Evolutionary conservation across 2,113 vertebrate species (phyloP).

Genomic region (Collichthys lucidus): DNA sequence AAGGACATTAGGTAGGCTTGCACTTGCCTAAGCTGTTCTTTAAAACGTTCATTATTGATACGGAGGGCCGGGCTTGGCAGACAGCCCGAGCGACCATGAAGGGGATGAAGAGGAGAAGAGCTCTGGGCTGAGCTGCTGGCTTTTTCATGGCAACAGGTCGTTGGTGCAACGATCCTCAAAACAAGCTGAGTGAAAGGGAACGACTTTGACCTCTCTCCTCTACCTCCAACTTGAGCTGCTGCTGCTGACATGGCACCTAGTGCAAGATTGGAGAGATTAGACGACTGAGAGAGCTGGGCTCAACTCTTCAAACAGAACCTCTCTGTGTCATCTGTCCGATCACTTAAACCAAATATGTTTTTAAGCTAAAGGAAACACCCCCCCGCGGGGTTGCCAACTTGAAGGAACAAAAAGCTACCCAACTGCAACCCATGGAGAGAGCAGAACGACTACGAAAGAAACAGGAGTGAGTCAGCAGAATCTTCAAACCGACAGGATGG

Average conservation of each 20-base stretch:
- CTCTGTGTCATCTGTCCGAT: conserved; percentile 63
- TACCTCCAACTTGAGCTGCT: conserved; percentile 61
- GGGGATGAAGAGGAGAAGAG: conserved; percentile 66
- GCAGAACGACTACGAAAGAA: conserved; percentile 36
- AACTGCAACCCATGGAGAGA: conserved; percentile 48
- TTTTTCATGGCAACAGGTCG: conserved; percentile 69
- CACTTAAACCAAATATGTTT: conserved; percentile 73
- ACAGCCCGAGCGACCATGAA: conserved; percentile 73
- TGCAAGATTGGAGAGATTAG: conserved; percentile 75
- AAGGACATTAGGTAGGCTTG: conserved; percentile 86
- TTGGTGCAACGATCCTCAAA: conserved; percentile 68
- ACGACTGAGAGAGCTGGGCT: conserved; percentile 57
- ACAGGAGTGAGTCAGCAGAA: conserved; percentile 81
- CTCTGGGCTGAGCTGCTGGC: conserved; percentile 55
- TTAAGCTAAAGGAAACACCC: conserved; percentile 56
- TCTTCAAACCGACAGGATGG: conserved; percentile 62
- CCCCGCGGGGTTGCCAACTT: conserved; percentile 52
- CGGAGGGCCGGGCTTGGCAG: conserved; percentile 75
- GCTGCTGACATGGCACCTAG: conserved; percentile 72
- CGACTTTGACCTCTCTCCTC: conserved; percentile 69
- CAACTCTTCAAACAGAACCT: conserved; percentile 73
- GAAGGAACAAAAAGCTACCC: conserved; percentile 58
- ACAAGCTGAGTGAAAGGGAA: conserved; percentile 70
- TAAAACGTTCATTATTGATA: conserved; percentile 87
- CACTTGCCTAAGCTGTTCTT: conserved; percentile 86